Percentiles rank a stretch among this genome's conserved stretches.
Conservation (phyloP, 2,797 vertebrate species). For the Chloroceryle inda region DNA sequence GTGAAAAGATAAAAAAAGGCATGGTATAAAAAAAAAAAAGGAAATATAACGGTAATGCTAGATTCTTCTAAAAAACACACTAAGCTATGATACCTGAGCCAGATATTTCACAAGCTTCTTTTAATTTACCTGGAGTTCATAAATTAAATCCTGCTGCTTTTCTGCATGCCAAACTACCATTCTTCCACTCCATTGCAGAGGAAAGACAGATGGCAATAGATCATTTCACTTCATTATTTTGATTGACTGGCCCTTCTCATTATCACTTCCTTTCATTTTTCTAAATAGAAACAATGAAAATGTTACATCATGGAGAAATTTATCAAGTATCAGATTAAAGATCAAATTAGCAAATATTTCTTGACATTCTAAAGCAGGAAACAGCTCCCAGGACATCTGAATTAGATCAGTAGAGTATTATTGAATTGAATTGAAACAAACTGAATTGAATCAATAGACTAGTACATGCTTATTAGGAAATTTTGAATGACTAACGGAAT, state of each 20-base stretch:
- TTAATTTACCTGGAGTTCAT: background rate
- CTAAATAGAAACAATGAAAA: background rate
- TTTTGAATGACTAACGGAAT: background rate
- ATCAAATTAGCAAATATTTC: constrained; percentile 25
- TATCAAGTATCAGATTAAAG: background rate
- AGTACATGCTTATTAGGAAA: background rate
- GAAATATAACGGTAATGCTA: background rate
- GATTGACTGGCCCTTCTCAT: background rate
- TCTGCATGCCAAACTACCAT: background rate
- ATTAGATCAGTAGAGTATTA: background rate
- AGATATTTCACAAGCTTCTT: background rate
- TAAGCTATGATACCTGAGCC: background rate
- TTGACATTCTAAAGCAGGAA: background rate
- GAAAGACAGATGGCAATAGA: background rate
- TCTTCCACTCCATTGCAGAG: background rate
- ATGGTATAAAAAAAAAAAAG: background rate
- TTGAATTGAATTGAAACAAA: background rate
- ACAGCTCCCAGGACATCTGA: background rate
- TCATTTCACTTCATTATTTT: background rate
- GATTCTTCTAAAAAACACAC: background rate
- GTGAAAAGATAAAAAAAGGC: background rate
- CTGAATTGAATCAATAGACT: background rate
- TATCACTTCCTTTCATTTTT: background rate
- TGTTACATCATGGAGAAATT: background rate
- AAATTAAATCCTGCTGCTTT: background rate